Base-by-base conservation (phyloP, 2,797 vertebrate genomes). In the Melopsittacus undulatus region DNA sequence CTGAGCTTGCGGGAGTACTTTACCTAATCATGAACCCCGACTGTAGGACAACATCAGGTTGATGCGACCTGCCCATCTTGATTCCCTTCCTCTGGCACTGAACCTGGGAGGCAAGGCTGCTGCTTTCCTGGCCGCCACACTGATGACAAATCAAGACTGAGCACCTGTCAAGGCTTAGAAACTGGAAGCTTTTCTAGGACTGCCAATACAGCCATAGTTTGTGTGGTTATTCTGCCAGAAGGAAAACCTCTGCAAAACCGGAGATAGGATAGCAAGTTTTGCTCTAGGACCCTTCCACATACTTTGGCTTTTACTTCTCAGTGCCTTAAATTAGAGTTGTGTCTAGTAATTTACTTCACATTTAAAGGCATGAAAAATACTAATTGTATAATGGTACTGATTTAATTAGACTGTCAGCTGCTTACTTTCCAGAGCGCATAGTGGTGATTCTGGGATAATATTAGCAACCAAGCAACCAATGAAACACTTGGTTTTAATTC, bases 401-500 rank as follows among this genome's bases (percentile, higher is more conserved):
- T 66, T 82, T 48, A 78, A 29, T 51, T 43, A 89, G 51, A 76
- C 40, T 75, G 13, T 93, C 56, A 94, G 46, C 77, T 80, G 24
- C 23, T 49, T 85, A 34, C 26, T 81, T 93, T 83, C 64, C 68
- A 36, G 66, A 77, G 54, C 62, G 34, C 13, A 46, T 13, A 68
- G 36, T 79, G 32, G 46, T 69, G 68, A 72, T 89, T 49, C 27
- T 89, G 32, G 9, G n/a, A 63, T 69, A 79, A 56, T 83, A 79
- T 94, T 91, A 95, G 56, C 83, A 92, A 91, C 67, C 23, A 13
- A 69, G 59, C 77, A 89, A 91, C 69, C 27, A 15, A 67, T 59
- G 48, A 62, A 77, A 13, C 32, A 59, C 27, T 91, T 87, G 38
- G 27, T 73, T 92, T 92, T 89, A 89, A 85, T 89, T 91, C 51